A percentile compares a stretch with the other conserved stretches of the same genome.
Evolutionary conservation across 37 sponge, comb jelly and placozoan species (phyloP).

Genomic region (Dysidea cf. avara): DNA sequence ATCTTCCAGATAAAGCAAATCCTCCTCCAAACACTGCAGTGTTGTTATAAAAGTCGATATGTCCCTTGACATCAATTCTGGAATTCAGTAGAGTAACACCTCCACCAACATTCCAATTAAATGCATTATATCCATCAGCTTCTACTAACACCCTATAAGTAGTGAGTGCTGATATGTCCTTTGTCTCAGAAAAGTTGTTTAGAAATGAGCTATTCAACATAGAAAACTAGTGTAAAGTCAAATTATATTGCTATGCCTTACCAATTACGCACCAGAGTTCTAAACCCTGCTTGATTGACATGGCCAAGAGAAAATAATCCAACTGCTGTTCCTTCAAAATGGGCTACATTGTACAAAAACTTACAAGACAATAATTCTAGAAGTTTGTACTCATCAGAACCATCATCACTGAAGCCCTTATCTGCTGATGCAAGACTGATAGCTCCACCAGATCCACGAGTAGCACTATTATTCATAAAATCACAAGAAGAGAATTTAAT

Average conservation of each 20-base stretch:
- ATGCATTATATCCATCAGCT: slow-evolving; percentile 29
- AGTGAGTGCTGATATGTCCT: slow-evolving; percentile 47
- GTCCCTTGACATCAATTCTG: slow-evolving; percentile 51
- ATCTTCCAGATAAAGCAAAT: slow-evolving; percentile 51
- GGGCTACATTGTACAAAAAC: slow-evolving; percentile 42
- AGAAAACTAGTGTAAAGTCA: too few species aligned
- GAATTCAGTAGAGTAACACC: slow-evolving; percentile 52
- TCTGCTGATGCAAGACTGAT: too few species aligned
- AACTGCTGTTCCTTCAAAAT: slow-evolving; percentile 65
- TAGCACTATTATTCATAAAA: too few species aligned
- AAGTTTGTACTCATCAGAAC: too few species aligned
- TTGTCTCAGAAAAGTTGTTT: slow-evolving; percentile 7
- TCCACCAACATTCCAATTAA: slow-evolving; percentile 49
- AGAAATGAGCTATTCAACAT: slow-evolving; percentile 13
- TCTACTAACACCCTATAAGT: slow-evolving; percentile 41
- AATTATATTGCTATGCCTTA: too few species aligned
- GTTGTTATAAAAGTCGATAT: slow-evolving; percentile 28
- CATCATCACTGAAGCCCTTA: too few species aligned
- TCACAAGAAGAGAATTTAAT: too few species aligned
- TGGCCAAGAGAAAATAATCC: slow-evolving; percentile 55
- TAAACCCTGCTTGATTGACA: slow-evolving; percentile 41
- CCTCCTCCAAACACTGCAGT: slow-evolving; percentile 66
- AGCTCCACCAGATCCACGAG: too few species aligned
- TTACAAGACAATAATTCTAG: too few species aligned
- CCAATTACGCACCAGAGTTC: slow-evolving; percentile 48